These are phyloP conservation scores for Desoria tigrina DNA, from an alignment of 2,888 invertebrate species.

Conservation along the genomic window DNA sequence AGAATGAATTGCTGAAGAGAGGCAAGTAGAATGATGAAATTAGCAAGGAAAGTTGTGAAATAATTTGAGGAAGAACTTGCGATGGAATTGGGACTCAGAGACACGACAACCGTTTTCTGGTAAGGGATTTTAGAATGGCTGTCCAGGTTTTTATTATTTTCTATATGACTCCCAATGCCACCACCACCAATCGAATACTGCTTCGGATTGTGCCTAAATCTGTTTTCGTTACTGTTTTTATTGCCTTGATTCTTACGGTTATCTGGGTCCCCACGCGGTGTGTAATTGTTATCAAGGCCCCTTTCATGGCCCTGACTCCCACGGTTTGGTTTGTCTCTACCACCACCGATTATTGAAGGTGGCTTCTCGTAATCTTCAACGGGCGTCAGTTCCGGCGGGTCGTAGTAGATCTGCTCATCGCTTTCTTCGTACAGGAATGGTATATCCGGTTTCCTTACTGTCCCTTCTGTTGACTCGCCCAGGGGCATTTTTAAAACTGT, in stretches of 20 bases:
- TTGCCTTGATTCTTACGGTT: slow-evolving; percentile 13
- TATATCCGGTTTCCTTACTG: not conserved
- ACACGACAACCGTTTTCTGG: slow-evolving; percentile 26
- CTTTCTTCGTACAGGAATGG: not conserved
- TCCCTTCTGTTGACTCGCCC: not conserved
- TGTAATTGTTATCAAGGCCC: slow-evolving; percentile 9
- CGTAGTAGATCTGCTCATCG: not conserved
- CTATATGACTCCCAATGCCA: slow-evolving; percentile 15
- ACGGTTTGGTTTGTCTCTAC: no score
- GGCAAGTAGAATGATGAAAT: not conserved
- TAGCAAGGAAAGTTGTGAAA: not conserved
- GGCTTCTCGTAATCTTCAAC: not conserved
- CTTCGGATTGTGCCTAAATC: slow-evolving; percentile 21
- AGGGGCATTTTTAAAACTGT: slow-evolving; percentile 1
- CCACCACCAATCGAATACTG: slow-evolving; percentile 6
- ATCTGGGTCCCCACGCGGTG: slow-evolving; percentile 11
- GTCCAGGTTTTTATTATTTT: not conserved
- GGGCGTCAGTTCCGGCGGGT: no score
- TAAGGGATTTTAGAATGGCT: slow-evolving; percentile 1
- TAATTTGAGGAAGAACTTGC: not conserved
- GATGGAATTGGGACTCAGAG: slow-evolving; percentile 23
- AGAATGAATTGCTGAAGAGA: not conserved
- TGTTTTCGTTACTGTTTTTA: slow-evolving; percentile 21
- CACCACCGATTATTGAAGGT: not conserved
- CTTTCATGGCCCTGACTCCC: no score